phyloP scores from a whole-genome alignment of 1,140 invertebrate species.

The Brachionus calyciflorus region DNA sequence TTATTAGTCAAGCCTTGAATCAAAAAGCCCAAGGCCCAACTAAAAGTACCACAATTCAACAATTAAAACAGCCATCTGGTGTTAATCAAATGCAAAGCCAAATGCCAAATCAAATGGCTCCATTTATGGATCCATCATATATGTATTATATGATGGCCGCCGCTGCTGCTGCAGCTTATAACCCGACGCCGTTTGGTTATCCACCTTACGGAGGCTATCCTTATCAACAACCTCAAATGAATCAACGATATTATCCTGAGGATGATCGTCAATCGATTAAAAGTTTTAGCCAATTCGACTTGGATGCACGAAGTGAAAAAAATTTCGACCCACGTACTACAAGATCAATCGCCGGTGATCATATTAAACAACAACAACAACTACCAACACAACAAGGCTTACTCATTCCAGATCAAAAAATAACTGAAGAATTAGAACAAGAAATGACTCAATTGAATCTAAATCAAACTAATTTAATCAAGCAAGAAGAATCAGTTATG shows the following conservation, averaged over 20 bases:
- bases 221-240: background rate
- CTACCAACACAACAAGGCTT: background rate
- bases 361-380: background rate
- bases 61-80: background rate
- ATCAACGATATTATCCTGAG: constrained; percentile 4
- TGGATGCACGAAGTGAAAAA: background rate
- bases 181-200: background rate
- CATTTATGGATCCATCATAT: constrained; percentile 14
- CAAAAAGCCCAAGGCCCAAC: background rate
- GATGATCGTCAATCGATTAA: background rate
- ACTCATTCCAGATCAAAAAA: background rate
- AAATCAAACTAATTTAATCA: background rate
- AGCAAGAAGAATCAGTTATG: background rate
- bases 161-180: background rate
- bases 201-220: background rate
- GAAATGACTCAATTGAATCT: background rate
- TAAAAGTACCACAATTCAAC: no score
- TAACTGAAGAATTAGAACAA: background rate
- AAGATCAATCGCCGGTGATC: background rate
- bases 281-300: background rate
- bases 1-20: background rate
- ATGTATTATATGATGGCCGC: constrained; percentile 40
- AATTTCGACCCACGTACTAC: background rate
- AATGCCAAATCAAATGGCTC: background rate
- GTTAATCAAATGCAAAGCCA: background rate